Evolutionary conservation across 2,888 invertebrate genomes (phyloP), one percentile per base, ranked within the genome.

Genomic region (Seladonia tumulorum): DNA sequence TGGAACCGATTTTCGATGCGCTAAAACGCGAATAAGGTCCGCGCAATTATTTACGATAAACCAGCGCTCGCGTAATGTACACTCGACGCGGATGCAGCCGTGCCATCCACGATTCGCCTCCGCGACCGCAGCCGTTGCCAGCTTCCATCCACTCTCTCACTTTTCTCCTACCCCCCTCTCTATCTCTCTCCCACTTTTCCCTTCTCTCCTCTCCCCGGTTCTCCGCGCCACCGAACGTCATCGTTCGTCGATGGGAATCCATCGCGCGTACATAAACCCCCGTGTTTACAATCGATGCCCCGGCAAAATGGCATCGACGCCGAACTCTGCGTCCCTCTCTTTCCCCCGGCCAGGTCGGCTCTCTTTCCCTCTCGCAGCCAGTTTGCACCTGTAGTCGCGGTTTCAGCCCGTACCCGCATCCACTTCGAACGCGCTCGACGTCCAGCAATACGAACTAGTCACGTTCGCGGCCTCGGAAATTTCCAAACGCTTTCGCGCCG

Each of bases 11-110:
- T 87, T 87, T 87, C 89, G 88, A 90, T 89, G 89, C 88, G 92
- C 87, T 90, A 91, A 93, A 93, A 92, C 90, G 90, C 91, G 92
- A 90, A 90, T 91, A 92, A 92, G 91, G 89, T 90, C 79, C 85
- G 87, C 87, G 91, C 92, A 93, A 94, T 94, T 94, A 94, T 94
- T 94, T 94, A 94, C 93, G 93, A 94, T 94, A 93, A 94, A 93
- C 91, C 91, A 87, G 91, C 88, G 82, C 86, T 80, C 81, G 87
- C 90, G 76, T 76, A 80, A 79, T 85, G 87, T 87, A 87, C 86
- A 87, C 86, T 87, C 79, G 70, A 66, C 47, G 68, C 60, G 76
- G 76, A 29, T 60, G 83, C 35, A 79, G n/a, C 73, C 66, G 83
- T 82, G 76, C 72, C 72, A 60, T 25, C 42, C 53, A 22, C 76